Percentiles rank a stretch among this genome's conserved stretches.
These are phyloP conservation scores for Caretta caretta DNA, from an alignment of 2,113 vertebrate species.

Conservation along the genomic window DNA sequence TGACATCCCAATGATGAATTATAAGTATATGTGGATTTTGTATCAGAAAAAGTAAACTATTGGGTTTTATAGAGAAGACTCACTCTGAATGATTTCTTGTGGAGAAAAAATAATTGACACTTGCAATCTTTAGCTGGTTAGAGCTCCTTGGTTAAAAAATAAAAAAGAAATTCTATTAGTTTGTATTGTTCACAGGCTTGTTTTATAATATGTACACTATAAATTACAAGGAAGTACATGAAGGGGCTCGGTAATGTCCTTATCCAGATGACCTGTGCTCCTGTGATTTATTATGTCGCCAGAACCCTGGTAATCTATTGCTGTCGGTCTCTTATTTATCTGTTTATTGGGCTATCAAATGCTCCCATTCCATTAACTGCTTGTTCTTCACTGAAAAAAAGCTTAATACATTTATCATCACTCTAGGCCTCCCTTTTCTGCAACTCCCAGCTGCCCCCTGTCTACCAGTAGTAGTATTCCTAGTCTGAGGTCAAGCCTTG, in stretches of 20 bases:
- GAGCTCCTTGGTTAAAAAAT: background rate
- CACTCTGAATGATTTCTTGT: background rate
- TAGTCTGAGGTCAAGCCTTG: background rate
- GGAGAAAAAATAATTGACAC: background rate
- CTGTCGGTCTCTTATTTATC: slow-evolving; percentile 41
- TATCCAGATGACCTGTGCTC: slow-evolving; percentile 16
- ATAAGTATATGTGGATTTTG: background rate
- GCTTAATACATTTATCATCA: background rate
- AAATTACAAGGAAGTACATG: slow-evolving; percentile 38
- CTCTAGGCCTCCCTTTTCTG: background rate
- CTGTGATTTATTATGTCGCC: slow-evolving; percentile 10
- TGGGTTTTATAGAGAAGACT: background rate
- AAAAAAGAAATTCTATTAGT: background rate
- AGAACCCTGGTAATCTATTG: slow-evolving; percentile 14
- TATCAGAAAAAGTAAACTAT: background rate
- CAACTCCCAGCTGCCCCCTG: background rate
- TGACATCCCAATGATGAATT: background rate
- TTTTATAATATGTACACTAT: background rate
- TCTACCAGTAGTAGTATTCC: background rate
- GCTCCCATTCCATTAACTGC: slow-evolving; percentile 33
- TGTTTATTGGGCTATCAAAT: slow-evolving; percentile 25
- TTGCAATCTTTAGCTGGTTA: background rate
- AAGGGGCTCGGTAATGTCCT: slow-evolving; percentile 17
- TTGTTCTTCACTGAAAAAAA: background rate
- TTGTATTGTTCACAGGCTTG: background rate